These are phyloP conservation scores for Natrix natrix DNA, from an alignment of 2,797 vertebrate species.

Conservation along the genomic window DNA sequence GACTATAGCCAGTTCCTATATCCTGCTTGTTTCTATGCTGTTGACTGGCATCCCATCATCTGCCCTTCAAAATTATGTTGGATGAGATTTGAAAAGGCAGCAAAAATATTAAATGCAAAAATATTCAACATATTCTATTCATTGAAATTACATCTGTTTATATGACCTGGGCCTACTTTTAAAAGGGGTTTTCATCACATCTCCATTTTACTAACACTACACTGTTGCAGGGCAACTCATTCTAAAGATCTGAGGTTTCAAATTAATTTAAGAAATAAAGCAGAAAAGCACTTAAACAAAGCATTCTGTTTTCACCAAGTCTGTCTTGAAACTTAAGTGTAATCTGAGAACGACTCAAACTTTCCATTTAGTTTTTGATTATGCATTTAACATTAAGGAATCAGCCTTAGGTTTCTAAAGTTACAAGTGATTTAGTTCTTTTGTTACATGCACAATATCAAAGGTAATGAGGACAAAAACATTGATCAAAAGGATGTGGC, in stretches of 20 bases:
- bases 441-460: slow-evolving; percentile 16
- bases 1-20: fast-evolving
- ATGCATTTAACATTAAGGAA: slow-evolving; percentile 28
- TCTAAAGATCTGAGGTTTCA: slow-evolving; percentile 46
- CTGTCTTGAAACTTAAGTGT: slow-evolving; percentile 56
- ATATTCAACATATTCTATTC: slow-evolving; percentile 67
- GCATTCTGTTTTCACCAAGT: slow-evolving; percentile 41
- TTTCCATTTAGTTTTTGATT: slow-evolving; percentile 50
- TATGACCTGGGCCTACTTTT: slow-evolving; percentile 62
- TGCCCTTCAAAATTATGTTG: slow-evolving; percentile 46
- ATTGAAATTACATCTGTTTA: slow-evolving; percentile 74
- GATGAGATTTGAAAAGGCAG: slow-evolving; percentile 48
- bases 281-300: slow-evolving; percentile 55
- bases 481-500: slow-evolving; percentile 5
- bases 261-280: slow-evolving; percentile 59
- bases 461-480: slow-evolving; percentile 15
- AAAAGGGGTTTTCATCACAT: slow-evolving; percentile 62
- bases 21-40: slow-evolving; percentile 17
- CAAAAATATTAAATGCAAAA: slow-evolving; percentile 40
- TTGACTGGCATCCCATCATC: slow-evolving; percentile 47
- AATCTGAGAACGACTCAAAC: slow-evolving; percentile 50
- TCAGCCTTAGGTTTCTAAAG: slow-evolving; percentile 17
- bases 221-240: slow-evolving; percentile 13
- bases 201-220: slow-evolving; percentile 52
- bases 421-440: slow-evolving; percentile 7